Percentiles rank a stretch among this genome's conserved stretches.
phyloP scores from a whole-genome alignment of 2,113 vertebrate genomes.

The Cinclus mexicanus region DNA sequence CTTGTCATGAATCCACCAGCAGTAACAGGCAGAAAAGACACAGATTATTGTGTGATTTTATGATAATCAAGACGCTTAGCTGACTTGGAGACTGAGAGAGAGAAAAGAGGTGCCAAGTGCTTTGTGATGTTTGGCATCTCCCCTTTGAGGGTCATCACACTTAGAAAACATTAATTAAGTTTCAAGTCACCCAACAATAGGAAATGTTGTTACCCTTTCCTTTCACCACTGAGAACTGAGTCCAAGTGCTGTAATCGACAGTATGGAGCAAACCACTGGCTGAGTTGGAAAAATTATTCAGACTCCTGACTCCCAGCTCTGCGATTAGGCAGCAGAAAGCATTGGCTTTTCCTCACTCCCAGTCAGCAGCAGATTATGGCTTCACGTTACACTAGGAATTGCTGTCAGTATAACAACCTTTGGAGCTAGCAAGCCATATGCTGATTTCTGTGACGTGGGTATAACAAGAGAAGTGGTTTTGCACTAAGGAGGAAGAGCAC shows the following conservation, averaged over 20 bases:
- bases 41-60: constrained; percentile 47
- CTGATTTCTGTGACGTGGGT: constrained; percentile 7
- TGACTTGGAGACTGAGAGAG: constrained; percentile 6
- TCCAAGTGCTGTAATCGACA: neutral
- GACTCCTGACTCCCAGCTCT: neutral
- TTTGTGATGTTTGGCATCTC: constrained; percentile 49
- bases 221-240: constrained; percentile 9
- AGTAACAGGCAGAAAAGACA: constrained; percentile 21
- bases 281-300: neutral
- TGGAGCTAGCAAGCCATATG: constrained; percentile 50
- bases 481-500: neutral
- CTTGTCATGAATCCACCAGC: constrained; percentile 8
- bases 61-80: neutral
- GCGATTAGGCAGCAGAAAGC: constrained; percentile 4
- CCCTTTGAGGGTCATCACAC: constrained; percentile 28
- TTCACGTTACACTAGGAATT: neutral
- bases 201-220: constrained; percentile 18
- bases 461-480: neutral
- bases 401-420: constrained; percentile 41
- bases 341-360: constrained; percentile 7
- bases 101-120: neutral
- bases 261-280: neutral
- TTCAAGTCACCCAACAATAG: constrained; percentile 13
- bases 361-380: constrained; percentile 36
- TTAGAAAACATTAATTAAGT: constrained; percentile 55